A percentile compares a stretch with the other conserved stretches of the same genome.
Conservation (phyloP, 2,888 invertebrate species). For the Callosobruchus maculatus region DNA sequence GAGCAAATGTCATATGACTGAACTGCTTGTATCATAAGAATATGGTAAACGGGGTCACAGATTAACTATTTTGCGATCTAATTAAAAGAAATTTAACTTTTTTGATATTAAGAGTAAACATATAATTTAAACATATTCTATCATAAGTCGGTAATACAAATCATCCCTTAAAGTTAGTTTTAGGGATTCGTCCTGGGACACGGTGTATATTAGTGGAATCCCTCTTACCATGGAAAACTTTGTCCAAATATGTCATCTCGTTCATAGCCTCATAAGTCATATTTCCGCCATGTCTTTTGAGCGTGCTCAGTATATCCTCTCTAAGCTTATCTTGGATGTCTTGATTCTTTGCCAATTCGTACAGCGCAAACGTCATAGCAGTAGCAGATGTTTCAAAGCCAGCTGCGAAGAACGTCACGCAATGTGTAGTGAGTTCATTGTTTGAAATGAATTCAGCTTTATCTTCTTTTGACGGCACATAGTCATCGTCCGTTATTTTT, state of each 20-base stretch:
- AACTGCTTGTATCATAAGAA: too few relatives aligned
- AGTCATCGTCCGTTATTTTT: slow-evolving; percentile 41
- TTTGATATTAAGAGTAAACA: too few relatives aligned
- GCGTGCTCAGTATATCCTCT: slow-evolving; percentile 21
- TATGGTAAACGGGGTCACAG: too few relatives aligned
- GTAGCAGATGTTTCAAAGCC: slow-evolving; percentile 33
- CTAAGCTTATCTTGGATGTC: slow-evolving; percentile 29
- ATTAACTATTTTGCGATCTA: too few relatives aligned
- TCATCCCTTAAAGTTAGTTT: too few relatives aligned
- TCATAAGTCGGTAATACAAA: too few relatives aligned
- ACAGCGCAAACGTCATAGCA: slow-evolving; percentile 30
- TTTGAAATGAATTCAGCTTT: slow-evolving; percentile 7
- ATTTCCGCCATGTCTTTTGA: slow-evolving; percentile 21
- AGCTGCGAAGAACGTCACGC: slow-evolving; percentile 29
- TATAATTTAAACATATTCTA: too few relatives aligned
- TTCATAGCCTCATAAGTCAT: slow-evolving; percentile 28
- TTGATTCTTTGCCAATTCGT: slow-evolving; percentile 25
- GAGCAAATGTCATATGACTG: too few relatives aligned
- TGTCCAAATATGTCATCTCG: slow-evolving; percentile 44
- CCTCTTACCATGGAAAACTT: slow-evolving; percentile 43
- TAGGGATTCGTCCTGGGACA: too few relatives aligned
- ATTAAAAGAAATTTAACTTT: too few relatives aligned
- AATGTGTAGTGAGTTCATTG: slow-evolving; percentile 20
- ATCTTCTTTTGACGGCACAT: slow-evolving; percentile 21
- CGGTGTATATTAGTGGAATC: too few relatives aligned